Conservation (phyloP, 2,113 vertebrate genomes). For the Rhea pennata region DNA sequence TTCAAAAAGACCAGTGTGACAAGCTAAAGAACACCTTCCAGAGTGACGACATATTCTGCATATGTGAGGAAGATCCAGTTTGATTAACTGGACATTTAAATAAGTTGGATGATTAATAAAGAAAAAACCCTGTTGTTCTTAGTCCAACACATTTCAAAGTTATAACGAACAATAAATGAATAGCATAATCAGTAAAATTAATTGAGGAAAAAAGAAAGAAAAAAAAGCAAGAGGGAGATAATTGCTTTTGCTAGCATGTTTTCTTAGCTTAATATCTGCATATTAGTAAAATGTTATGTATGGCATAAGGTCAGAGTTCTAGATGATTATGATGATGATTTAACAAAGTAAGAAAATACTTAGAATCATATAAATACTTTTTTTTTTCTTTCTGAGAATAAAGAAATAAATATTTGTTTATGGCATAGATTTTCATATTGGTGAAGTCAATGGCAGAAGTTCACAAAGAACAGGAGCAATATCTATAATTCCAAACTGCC, state of each 20-base stretch:
- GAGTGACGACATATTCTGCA: no score
- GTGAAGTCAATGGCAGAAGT: neutral
- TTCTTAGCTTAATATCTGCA: no score
- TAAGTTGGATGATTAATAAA: no score
- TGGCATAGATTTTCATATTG: neutral
- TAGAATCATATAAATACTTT: neutral
- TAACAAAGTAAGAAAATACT: neutral
- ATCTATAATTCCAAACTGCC: neutral
- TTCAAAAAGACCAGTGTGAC: no score
- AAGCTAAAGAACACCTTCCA: no score
- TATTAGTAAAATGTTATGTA: neutral
- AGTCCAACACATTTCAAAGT: neutral
- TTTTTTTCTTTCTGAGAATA: neutral
- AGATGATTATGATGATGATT: fast-evolving
- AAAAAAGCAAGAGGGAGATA: fast-evolving
- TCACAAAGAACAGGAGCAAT: neutral
- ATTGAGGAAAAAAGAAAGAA: neutral
- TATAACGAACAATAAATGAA: neutral
- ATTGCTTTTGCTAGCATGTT: neutral
- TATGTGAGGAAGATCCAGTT: no score
- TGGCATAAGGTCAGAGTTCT: neutral
- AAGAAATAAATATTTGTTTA: neutral
- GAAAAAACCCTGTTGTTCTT: neutral
- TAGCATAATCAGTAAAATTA: neutral
- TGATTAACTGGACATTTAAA: no score